Evolutionary conservation across 2,888 invertebrate genomes (phyloP).

Genomic region (Aspidiotus rigidus): DNA sequence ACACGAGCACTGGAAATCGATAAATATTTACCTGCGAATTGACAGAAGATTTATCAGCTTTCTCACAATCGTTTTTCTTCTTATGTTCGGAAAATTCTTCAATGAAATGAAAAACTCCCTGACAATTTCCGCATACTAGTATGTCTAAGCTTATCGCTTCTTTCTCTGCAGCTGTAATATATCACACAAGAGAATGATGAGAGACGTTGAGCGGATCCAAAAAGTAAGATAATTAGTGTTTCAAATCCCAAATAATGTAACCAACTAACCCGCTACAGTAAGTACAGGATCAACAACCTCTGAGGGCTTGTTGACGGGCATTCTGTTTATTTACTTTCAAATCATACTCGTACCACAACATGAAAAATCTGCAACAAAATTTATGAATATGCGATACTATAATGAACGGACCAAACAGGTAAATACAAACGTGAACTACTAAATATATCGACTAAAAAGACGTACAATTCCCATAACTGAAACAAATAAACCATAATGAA

Average conservation of each 20-base stretch:
- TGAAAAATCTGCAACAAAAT: too few relatives aligned
- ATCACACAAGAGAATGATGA: neutral
- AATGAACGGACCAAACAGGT: too few relatives aligned
- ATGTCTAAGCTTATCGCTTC: constrained; percentile 68
- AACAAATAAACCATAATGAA: too few relatives aligned
- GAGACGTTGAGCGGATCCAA: neutral
- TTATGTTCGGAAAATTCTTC: constrained; percentile 68
- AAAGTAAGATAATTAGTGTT: neutral
- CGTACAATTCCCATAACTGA: too few relatives aligned
- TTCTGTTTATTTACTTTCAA: constrained; percentile 19
- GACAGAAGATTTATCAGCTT: constrained; percentile 42
- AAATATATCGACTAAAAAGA: too few relatives aligned
- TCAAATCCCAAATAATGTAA: neutral
- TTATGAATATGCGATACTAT: too few relatives aligned
- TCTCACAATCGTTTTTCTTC: constrained; percentile 52
- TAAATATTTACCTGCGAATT: constrained; percentile 18
- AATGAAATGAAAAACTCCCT: constrained; percentile 66
- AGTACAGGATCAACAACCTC: constrained; percentile 23
- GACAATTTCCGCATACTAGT: constrained; percentile 73
- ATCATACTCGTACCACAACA: neutral
- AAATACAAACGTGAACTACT: too few relatives aligned
- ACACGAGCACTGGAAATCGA: neutral
- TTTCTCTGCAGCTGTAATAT: constrained; percentile 59
- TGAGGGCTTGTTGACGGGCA: constrained; percentile 26
- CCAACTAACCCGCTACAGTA: constrained; percentile 14